Percentiles rank a stretch among this genome's conserved stretches.
Evolutionary conservation across 2,113 vertebrate species (phyloP).

Genomic region (Mystacornis crossleyi): DNA sequence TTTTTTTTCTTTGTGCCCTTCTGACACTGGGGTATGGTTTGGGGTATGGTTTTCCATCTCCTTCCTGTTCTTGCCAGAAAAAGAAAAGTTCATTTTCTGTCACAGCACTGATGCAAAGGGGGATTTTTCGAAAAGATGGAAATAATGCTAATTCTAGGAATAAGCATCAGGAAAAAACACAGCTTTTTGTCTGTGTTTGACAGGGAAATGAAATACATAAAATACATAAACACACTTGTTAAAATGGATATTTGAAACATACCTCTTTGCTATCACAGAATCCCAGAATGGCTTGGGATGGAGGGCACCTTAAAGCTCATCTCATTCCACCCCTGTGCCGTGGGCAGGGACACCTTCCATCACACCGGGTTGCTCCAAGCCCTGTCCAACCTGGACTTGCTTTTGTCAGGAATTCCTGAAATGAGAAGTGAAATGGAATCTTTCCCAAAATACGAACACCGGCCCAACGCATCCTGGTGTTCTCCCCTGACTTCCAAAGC

Average conservation of each 20-base stretch:
- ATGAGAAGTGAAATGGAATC: neutral
- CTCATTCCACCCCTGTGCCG: accelerated
- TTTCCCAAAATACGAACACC: neutral
- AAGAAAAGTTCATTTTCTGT: neutral
- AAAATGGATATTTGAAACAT: neutral
- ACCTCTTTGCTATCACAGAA: neutral
- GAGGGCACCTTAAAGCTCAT: neutral
- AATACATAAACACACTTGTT: neutral
- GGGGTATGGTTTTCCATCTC: neutral
- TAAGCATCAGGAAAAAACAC: neutral
- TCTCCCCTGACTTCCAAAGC: neutral
- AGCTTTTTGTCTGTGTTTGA: neutral
- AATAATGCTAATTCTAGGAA: neutral
- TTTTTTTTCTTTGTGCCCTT: neutral
- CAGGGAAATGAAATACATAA: neutral
- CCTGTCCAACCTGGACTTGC: neutral
- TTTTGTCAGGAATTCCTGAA: neutral
- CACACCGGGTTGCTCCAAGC: neutral
- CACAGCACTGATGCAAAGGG: neutral
- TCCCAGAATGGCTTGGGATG: neutral
- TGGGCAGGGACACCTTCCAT: neutral
- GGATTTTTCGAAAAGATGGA: neutral
- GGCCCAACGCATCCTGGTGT: neutral
- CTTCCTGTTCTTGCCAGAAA: neutral
- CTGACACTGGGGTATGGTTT: neutral